phyloP scores from a whole-genome alignment of 2,888 invertebrate species.

The Chrysolina oricalcia region DNA sequence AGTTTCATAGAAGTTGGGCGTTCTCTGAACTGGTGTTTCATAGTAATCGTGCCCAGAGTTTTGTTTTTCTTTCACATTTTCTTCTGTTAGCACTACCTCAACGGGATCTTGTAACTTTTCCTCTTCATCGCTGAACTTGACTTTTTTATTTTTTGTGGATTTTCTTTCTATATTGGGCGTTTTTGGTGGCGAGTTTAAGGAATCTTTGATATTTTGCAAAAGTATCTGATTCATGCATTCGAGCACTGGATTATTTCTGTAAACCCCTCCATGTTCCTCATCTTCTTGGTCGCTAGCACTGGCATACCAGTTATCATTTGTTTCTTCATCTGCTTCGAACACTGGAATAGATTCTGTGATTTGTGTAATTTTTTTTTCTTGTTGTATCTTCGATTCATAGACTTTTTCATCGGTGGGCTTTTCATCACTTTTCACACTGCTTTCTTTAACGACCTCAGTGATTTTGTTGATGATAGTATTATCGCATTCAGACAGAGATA shows the following conservation, averaged over 20 bases:
- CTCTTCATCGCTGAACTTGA: constrained; percentile 70
- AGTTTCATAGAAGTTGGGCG: constrained; percentile 77
- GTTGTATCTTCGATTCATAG: not conserved
- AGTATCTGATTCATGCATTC: constrained; percentile 91
- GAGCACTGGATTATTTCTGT: constrained; percentile 87
- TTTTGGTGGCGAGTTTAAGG: constrained; percentile 69
- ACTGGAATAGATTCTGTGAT: constrained; percentile 72
- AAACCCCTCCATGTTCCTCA: constrained; percentile 79
- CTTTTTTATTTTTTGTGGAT: constrained; percentile 65
- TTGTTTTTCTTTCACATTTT: constrained; percentile 55
- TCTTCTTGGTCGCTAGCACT: constrained; percentile 86
- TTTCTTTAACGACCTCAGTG: constrained; percentile 37
- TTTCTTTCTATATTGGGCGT: constrained; percentile 69
- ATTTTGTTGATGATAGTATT: constrained; percentile 60
- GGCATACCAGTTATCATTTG: constrained; percentile 84
- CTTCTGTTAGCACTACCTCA: constrained; percentile 51
- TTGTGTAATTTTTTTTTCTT: constrained; percentile 56
- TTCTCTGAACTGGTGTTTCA: constrained; percentile 70
- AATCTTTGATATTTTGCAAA: constrained; percentile 80
- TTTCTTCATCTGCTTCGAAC: constrained; percentile 72
- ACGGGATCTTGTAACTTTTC: constrained; percentile 46
- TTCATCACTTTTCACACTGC: constrained; percentile 5
- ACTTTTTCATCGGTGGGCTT: constrained; percentile 2
- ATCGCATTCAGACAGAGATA: constrained; percentile 76
- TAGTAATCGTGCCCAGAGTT: constrained; percentile 65